phyloP scores from a whole-genome alignment of 2,888 invertebrate species.

The Cacoxenus indagator region DNA sequence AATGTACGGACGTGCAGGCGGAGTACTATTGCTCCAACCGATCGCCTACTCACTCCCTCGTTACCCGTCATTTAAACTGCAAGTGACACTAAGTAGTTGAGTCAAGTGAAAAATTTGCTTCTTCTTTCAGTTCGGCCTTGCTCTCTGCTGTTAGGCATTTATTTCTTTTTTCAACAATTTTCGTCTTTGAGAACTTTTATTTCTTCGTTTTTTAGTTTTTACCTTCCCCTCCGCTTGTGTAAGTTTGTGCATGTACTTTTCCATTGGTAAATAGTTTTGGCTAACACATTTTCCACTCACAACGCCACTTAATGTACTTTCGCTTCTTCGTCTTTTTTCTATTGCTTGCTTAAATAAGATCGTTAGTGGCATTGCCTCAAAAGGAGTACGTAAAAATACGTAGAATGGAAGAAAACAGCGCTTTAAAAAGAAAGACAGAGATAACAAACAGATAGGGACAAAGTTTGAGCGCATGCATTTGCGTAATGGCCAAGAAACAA shows the following conservation, averaged over 20 bases:
- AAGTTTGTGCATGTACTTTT: neutral
- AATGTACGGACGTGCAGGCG: no score
- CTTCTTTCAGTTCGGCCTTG: neutral
- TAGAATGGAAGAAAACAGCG: neutral
- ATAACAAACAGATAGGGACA: neutral
- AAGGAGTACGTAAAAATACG: neutral
- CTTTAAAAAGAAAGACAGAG: neutral
- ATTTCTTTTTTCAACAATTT: neutral
- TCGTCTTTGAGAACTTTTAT: conserved; percentile 7
- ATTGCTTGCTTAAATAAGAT: neutral
- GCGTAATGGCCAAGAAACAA: conserved; percentile 39
- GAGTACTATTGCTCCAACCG: conserved; percentile 34
- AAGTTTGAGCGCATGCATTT: conserved; percentile 40
- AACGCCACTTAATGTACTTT: neutral
- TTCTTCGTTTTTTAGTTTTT: conserved; percentile 44
- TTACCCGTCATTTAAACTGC: neutral
- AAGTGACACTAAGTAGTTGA: conserved; percentile 55
- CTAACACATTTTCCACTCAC: neutral
- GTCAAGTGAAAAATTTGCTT: conserved; percentile 33
- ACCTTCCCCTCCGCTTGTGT: conserved; percentile 11
- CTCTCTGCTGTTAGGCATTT: conserved; percentile 21
- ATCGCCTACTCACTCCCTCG: conserved; percentile 28
- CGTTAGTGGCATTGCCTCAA: conserved; percentile 3
- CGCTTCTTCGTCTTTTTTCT: neutral
- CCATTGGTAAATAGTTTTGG: neutral